Base-by-base conservation (phyloP, 2,797 vertebrate genomes). In the Glyptemys insculpta region DNA sequence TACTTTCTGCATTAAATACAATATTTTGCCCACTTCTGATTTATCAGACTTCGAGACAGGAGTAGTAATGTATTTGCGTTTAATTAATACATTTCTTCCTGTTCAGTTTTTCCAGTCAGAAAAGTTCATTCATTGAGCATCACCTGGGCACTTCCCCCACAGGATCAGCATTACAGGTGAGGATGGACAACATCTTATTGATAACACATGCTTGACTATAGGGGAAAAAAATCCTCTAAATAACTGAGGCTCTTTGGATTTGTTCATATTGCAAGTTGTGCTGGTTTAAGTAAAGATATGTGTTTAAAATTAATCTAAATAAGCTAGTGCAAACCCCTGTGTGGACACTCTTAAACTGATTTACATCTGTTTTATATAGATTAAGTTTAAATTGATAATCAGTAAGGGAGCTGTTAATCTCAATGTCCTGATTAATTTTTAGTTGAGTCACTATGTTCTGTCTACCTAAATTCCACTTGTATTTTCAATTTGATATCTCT, bases 101-200 rank as follows among this genome's bases (percentile, higher is more conserved):
- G 89, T 98, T 79, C 97, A 99, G 99, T 99, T 98, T 98, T 99
- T 97, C 99, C 99, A 81, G 98, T 99, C 96, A 99, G 98, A 98
- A 99, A 99, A 91, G 98, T 99, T 93, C 99, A 99, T 76, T 99
- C 99, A 90, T 90, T 99, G 97, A 99, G 98, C 94, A 99, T 99
- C 98, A 99, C 99, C 85, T 99, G 99, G 99, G 99, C 99, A 3
- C 98, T 99, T 82, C 99, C 99, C 0, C 99, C 99, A 11, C 99
- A 99, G 93, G 99, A 99, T 37, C 98, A 98, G 83, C 98, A 99
- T 98, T 99, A 99, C 98, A 99, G 99, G 99, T 99, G 97, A 78
- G 31, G 12, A 76, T n/a, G 12, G 79, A 65, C 81, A 94, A 54
- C 54, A 2, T 94, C 94, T 96, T 91, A 19, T 8, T 92, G 81